Conservation (phyloP, 2,888 invertebrate genomes). For the Sepioteuthis lessoniana region DNA sequence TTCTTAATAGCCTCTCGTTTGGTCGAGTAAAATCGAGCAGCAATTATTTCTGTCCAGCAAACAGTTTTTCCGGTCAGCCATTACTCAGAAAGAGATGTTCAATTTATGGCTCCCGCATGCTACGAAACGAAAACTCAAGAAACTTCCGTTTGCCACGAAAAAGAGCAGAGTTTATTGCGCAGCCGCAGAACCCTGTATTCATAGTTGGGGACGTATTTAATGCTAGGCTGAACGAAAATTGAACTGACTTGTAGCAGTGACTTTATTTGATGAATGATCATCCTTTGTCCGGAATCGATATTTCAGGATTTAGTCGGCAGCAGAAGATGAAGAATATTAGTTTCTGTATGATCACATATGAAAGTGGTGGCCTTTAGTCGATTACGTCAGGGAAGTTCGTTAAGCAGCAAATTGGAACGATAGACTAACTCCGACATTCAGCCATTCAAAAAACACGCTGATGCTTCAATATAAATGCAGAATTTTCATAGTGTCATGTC, state of each 20-base stretch:
- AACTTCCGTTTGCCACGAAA: background rate
- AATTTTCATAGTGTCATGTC: too few relatives aligned
- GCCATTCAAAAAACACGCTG: background rate
- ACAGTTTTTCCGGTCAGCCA: background rate
- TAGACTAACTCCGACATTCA: background rate
- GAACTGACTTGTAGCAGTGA: background rate
- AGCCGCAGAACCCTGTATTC: background rate
- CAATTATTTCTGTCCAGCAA: background rate
- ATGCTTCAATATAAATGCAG: background rate
- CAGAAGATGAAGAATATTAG: background rate
- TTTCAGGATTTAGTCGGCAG: background rate
- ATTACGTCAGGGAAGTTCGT: background rate
- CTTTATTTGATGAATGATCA: slow-evolving; percentile 33
- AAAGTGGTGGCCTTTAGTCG: background rate
- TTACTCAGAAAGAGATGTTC: background rate
- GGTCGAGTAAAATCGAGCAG: background rate
- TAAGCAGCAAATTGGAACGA: background rate
- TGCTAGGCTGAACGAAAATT: background rate
- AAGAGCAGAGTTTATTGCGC: slow-evolving; percentile 33
- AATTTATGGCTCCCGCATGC: slow-evolving; percentile 4
- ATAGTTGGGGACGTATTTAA: slow-evolving; percentile 25
- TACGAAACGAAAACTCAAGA: background rate
- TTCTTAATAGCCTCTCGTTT: too few relatives aligned
- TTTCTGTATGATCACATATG: background rate
- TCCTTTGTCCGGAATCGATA: background rate